Evolutionary conservation across 2,797 vertebrate genomes (phyloP).

Genomic region (Diceros bicornis): DNA sequence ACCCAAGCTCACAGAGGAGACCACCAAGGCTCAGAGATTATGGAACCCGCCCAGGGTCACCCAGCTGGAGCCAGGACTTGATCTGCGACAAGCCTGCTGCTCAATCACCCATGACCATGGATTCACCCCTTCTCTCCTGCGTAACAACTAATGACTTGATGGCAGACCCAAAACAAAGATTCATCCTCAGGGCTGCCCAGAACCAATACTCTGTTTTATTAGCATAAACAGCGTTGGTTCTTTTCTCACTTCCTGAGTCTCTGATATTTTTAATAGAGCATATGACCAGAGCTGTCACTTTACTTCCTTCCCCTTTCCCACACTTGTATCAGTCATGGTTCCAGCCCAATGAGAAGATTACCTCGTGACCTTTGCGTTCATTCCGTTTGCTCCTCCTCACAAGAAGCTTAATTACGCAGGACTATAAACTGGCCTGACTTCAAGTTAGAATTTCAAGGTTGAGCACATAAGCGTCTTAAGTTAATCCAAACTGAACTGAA

Average conservation of each 20-base stretch:
- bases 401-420: not conserved
- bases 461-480: not conserved
- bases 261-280: not conserved
- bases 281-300: not conserved
- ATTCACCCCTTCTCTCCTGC: not conserved
- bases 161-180: not conserved
- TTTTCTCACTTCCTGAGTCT: not conserved
- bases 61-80: not conserved
- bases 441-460: not conserved
- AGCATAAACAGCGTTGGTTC: not conserved
- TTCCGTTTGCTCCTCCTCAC: not conserved
- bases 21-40: not conserved
- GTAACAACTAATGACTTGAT: rapidly evolving
- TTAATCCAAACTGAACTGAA: not conserved
- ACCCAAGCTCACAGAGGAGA: not conserved
- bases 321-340: not conserved
- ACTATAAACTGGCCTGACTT: not conserved
- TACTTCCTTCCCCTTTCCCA: conserved; percentile 4
- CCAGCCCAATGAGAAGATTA: not conserved
- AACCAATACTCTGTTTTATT: not conserved
- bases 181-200: not conserved
- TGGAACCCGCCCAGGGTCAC: not conserved
- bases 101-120: no score
- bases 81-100: not conserved
- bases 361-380: not conserved